Conservation (phyloP, 92 coral and sea anemone species). For the Desmophyllum pertusum region DNA sequence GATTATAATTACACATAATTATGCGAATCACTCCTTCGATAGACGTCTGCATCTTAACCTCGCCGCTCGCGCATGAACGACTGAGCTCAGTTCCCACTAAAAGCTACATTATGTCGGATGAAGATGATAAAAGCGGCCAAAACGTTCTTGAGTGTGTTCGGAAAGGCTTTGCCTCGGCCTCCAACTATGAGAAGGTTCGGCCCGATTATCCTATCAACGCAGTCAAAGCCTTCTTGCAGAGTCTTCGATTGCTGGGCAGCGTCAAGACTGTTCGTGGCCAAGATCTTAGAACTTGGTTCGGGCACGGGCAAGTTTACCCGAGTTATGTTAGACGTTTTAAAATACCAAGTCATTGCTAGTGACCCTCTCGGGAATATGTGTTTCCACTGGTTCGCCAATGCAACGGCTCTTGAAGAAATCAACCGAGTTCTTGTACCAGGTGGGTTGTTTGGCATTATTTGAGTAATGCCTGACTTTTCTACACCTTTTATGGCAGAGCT, state of each 20-base stretch:
- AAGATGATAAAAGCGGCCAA: neutral
- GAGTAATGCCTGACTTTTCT: too few relatives aligned
- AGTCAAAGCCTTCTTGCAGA: slow-evolving; percentile 10
- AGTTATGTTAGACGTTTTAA: slow-evolving; percentile 11
- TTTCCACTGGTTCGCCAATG: too few relatives aligned
- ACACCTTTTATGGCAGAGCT: neutral
- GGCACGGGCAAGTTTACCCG: slow-evolving; percentile 32
- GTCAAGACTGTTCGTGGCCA: too few relatives aligned
- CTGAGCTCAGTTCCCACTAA: too few relatives aligned
- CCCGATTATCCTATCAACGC: slow-evolving; percentile 18
- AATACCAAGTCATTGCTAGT: slow-evolving; percentile 13
- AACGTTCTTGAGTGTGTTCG: neutral
- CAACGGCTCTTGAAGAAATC: too few relatives aligned
- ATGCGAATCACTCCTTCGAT: too few relatives aligned
- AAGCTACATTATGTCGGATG: neutral
- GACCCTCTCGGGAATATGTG: slow-evolving; percentile 22
- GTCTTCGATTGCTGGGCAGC: neutral
- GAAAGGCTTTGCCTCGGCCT: slow-evolving; percentile 6
- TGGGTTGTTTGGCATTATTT: too few relatives aligned
- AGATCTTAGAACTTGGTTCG: slow-evolving; percentile 22
- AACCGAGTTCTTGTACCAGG: too few relatives aligned
- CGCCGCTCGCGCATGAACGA: too few relatives aligned
- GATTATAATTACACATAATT: too few relatives aligned
- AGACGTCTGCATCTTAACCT: too few relatives aligned
- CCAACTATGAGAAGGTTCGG: slow-evolving; percentile 17